Percentiles rank a stretch among this genome's conserved stretches.
Evolutionary conservation across 2,888 invertebrate species (phyloP).

Genomic region (Selenia dentaria): DNA sequence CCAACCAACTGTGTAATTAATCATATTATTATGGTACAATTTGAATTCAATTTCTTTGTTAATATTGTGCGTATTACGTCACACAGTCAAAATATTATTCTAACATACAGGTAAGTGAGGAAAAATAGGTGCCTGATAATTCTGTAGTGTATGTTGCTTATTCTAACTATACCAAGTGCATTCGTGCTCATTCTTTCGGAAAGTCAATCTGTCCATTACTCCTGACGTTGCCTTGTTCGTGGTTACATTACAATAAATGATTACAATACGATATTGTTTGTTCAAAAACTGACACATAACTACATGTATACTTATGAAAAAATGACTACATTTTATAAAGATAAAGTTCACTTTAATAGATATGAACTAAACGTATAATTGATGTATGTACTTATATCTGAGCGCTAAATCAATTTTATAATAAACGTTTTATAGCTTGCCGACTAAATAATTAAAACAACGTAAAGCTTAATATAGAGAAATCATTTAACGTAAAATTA

Average conservation of each 20-base stretch:
- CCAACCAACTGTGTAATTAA: no score
- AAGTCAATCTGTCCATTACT: not conserved
- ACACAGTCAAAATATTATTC: slow-evolving; percentile 21
- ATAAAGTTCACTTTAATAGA: slow-evolving; percentile 44
- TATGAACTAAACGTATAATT: slow-evolving; percentile 48
- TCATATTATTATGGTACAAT: slow-evolving; percentile 35
- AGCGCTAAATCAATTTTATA: slow-evolving; percentile 35
- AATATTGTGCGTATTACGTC: slow-evolving; percentile 51
- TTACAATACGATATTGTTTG: slow-evolving; percentile 65
- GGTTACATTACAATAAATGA: slow-evolving; percentile 39
- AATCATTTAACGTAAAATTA: slow-evolving; percentile 78
- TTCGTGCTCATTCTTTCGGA: slow-evolving; percentile 11
- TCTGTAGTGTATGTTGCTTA: slow-evolving; percentile 28
- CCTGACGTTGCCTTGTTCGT: not conserved
- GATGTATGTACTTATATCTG: slow-evolving; percentile 26
- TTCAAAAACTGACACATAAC: slow-evolving; percentile 58
- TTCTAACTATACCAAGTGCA: slow-evolving; percentile 15
- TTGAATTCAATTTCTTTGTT: slow-evolving; percentile 19
- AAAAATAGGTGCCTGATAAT: slow-evolving; percentile 22
- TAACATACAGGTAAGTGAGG: slow-evolving; percentile 9
- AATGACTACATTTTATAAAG: slow-evolving; percentile 73
- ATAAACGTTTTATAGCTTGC: slow-evolving; percentile 29
- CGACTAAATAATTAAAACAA: slow-evolving; percentile 39
- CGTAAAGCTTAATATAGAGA: slow-evolving; percentile 44
- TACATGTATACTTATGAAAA: slow-evolving; percentile 74